Percentiles rank a stretch among this genome's conserved stretches.
Evolutionary conservation across 1,140 invertebrate genomes (phyloP).

Genomic region (Meloidogyne floridensis): DNA sequence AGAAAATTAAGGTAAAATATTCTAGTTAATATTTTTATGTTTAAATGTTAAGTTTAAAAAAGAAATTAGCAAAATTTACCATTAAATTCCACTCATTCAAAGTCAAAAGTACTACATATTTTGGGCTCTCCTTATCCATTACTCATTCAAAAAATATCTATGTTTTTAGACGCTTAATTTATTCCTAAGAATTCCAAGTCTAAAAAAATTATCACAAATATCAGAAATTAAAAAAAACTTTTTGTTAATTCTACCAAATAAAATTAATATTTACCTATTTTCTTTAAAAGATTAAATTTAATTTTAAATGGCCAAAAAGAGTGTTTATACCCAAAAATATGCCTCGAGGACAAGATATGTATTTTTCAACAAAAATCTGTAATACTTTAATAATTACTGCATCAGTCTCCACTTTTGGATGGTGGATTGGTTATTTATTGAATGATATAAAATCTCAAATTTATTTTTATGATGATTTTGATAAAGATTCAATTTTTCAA

Average conservation of each 20-base stretch:
- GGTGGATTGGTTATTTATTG: conserved; percentile 46
- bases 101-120: too few relatives aligned
- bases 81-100: too few relatives aligned
- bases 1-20: neutral
- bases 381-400: conserved; percentile 34
- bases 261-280: neutral
- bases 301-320: neutral
- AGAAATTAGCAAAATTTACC: too few relatives aligned
- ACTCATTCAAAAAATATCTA: too few relatives aligned
- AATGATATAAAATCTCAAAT: neutral
- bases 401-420: conserved; percentile 32
- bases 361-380: conserved; percentile 18
- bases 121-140: too few relatives aligned
- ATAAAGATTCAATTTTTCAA: neutral
- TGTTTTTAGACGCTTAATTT: too few relatives aligned
- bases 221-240: too few relatives aligned
- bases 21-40: neutral
- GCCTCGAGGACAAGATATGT: neutral
- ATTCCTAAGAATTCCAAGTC: too few relatives aligned
- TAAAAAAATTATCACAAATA: too few relatives aligned
- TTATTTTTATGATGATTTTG: conserved; percentile 13
- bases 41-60: too few relatives aligned
- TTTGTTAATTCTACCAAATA: too few relatives aligned
- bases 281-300: neutral
- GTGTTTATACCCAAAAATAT: neutral